phyloP scores from a whole-genome alignment of 2,113 vertebrate genomes.

The Kobus ellipsiprymnus region DNA sequence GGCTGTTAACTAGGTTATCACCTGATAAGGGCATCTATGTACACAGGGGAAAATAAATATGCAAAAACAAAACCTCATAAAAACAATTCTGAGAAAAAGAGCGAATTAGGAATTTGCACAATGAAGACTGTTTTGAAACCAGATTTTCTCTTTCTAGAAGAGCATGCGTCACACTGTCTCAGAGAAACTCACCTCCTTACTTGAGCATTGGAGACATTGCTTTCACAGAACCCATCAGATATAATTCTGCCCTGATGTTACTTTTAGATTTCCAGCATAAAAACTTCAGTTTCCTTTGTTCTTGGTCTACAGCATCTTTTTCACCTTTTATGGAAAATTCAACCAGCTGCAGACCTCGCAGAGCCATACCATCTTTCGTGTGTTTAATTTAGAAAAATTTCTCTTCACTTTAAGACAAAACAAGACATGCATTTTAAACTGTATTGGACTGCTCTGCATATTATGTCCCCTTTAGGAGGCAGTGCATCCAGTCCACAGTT shows the following conservation, averaged over 20 bases:
- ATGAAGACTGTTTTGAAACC: background rate
- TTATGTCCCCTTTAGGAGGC: background rate
- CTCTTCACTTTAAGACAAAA: background rate
- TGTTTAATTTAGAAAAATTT: constrained; percentile 5
- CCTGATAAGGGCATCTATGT: constrained; percentile 49
- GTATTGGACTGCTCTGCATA: background rate
- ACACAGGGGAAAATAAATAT: constrained; percentile 34
- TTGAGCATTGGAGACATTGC: background rate
- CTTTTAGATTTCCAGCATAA: background rate
- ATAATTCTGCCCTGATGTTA: background rate
- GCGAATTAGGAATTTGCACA: constrained; percentile 10
- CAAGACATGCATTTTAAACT: background rate
- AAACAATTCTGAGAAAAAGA: constrained; percentile 60
- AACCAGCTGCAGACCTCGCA: background rate
- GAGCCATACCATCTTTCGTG: background rate
- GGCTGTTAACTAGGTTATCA: constrained; percentile 57
- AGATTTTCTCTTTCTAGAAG: constrained; percentile 9
- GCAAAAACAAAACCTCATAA: constrained; percentile 30
- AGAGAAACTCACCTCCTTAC: background rate
- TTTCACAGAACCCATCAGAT: background rate
- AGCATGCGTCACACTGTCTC: background rate
- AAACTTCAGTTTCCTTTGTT: background rate
- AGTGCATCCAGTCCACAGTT: background rate
- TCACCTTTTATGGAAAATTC: background rate
- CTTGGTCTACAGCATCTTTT: background rate